Percentiles rank a stretch among this genome's conserved stretches.
These are phyloP conservation scores for Calycopis cecrops DNA, from an alignment of 1,140 invertebrate genomes.

Conservation along the genomic window DNA sequence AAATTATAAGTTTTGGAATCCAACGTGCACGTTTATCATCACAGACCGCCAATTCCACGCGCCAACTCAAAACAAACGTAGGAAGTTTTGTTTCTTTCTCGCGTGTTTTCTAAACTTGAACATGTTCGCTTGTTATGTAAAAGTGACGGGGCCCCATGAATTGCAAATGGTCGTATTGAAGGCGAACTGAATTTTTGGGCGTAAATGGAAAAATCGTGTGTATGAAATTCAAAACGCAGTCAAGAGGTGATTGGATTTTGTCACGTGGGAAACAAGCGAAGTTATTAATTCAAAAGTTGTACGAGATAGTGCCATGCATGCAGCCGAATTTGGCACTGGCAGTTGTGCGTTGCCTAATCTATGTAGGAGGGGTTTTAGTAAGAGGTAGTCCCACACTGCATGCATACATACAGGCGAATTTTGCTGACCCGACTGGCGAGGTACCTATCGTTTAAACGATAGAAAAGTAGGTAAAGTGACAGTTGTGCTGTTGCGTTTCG, in stretches of 20 bases:
- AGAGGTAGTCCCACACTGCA: too few relatives aligned
- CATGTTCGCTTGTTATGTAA: constrained; percentile 6
- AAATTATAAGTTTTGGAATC: too few relatives aligned
- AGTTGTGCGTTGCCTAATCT: too few relatives aligned
- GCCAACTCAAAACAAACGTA: not conserved
- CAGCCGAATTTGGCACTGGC: too few relatives aligned
- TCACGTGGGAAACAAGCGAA: not conserved
- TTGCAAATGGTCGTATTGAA: constrained; percentile 7
- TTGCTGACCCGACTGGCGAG: too few relatives aligned
- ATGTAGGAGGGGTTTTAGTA: too few relatives aligned
- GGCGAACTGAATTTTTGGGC: constrained; percentile 4
- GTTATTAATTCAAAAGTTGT: too few relatives aligned
- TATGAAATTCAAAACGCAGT: not conserved
- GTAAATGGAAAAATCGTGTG: constrained; percentile 9
- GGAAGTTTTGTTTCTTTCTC: constrained; percentile 3
- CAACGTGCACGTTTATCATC: not conserved
- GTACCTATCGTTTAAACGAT: too few relatives aligned
- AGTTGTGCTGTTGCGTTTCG: too few relatives aligned
- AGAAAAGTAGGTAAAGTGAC: too few relatives aligned
- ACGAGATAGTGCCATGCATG: too few relatives aligned
- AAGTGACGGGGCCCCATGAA: constrained; percentile 2
- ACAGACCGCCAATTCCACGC: not conserved
- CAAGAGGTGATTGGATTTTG: constrained; percentile 3
- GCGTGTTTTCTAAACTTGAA: not conserved
- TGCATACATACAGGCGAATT: too few relatives aligned